A percentile compares a stretch with the other conserved stretches of the same genome.
These are phyloP conservation scores for Lampris megalopsis DNA, from an alignment of 2,113 vertebrate species.

Conservation along the genomic window DNA sequence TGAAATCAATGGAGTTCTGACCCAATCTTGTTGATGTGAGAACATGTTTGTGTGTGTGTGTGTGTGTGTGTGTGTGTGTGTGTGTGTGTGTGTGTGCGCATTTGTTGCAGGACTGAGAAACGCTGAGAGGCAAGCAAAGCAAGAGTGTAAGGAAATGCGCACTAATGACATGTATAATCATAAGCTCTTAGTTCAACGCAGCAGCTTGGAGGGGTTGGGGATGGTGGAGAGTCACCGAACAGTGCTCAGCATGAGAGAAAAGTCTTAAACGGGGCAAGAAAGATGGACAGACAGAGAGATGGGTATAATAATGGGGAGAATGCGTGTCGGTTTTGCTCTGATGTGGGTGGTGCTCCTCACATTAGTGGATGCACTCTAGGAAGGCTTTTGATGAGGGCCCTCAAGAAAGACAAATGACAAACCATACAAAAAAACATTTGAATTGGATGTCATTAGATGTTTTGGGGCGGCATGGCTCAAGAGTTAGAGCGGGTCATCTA, in stretches of 20 bases:
- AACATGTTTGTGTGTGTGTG: too few relatives aligned
- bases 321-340: conserved; percentile 31
- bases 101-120: conserved; percentile 1
- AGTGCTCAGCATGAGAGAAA: conserved; percentile 16
- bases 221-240: conserved; percentile 47
- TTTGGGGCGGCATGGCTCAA: too few relatives aligned
- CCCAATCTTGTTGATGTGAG: not conserved
- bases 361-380: conserved; percentile 54
- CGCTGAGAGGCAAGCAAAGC: not conserved
- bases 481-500: too few relatives aligned
- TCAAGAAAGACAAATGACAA: conserved; percentile 60
- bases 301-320: conserved; percentile 45
- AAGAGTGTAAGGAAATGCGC: conserved; percentile 23
- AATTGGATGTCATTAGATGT: too few relatives aligned
- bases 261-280: not conserved
- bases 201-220: not conserved
- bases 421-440: conserved; percentile 14
- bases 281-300: conserved; percentile 50
- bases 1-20: conserved; percentile 18
- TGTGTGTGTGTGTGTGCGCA: conserved; percentile 10
- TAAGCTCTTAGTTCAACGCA: not conserved
- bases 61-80: not conserved
- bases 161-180: conserved; percentile 6
- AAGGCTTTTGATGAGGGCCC: conserved; percentile 44
- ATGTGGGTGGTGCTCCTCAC: conserved; percentile 32